phyloP scores from a whole-genome alignment of 2,888 invertebrate genomes.

The Yponomeuta sedellus region DNA sequence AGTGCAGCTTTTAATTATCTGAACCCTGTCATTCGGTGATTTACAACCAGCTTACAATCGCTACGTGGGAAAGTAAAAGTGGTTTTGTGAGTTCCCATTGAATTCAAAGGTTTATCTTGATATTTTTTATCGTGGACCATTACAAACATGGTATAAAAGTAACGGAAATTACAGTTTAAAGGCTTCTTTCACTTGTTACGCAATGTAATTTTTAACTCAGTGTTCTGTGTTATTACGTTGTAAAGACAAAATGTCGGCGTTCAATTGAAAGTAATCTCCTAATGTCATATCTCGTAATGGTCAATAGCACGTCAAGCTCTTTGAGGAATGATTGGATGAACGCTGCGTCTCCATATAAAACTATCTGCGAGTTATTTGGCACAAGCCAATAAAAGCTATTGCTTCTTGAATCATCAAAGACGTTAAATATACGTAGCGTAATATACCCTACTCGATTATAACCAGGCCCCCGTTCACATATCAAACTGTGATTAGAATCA shows the following conservation, averaged over 20 bases:
- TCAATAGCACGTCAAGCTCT: background rate
- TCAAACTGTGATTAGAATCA: slow-evolving; percentile 8
- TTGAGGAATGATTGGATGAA: background rate
- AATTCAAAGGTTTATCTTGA: slow-evolving; percentile 16
- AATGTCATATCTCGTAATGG: background rate
- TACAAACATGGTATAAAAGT: slow-evolving; percentile 11
- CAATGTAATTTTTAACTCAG: background rate
- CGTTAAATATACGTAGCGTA: background rate
- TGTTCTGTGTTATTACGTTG: background rate
- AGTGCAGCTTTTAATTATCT: slow-evolving; percentile 1
- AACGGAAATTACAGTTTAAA: slow-evolving; percentile 6
- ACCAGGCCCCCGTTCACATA: background rate
- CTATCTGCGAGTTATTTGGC: background rate
- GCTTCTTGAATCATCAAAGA: background rate
- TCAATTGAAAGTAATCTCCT: background rate
- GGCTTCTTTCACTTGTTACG: slow-evolving; percentile 1
- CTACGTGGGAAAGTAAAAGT: slow-evolving; percentile 17
- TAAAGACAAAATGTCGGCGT: background rate
- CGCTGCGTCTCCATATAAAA: background rate
- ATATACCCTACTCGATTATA: background rate
- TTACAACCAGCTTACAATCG: background rate
- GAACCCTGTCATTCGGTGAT: slow-evolving; percentile 6
- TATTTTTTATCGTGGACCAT: slow-evolving; percentile 4
- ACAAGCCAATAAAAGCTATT: background rate
- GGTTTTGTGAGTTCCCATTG: slow-evolving; percentile 12